Conservation (phyloP, 1,140 invertebrate species). For the Drosophila takahashii region DNA sequence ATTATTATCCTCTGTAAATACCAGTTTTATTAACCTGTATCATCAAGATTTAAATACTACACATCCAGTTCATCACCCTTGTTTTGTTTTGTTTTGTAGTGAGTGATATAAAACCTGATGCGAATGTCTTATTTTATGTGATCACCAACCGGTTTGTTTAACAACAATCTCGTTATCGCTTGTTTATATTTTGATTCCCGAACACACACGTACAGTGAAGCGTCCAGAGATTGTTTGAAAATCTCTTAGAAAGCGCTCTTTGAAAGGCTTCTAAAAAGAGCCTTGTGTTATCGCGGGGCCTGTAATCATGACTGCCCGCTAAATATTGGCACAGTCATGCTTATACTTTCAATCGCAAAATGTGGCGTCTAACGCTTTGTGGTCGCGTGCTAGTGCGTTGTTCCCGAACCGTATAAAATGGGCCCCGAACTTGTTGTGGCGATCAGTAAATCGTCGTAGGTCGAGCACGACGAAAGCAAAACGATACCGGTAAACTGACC, state of each 20-base stretch:
- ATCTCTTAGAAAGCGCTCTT: background rate
- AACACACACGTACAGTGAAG: background rate
- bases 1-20: too few species aligned
- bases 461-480: background rate
- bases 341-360: constrained; percentile 11
- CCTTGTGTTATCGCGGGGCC: constrained; percentile 5
- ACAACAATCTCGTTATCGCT: constrained; percentile 30
- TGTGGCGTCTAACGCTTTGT: background rate
- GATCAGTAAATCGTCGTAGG: background rate
- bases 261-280: background rate
- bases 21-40: too few species aligned
- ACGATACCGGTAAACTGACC: background rate
- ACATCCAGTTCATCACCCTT: too few species aligned
- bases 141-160: constrained; percentile 15
- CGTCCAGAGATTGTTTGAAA: background rate
- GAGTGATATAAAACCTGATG: background rate
- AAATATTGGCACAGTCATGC: constrained; percentile 3
- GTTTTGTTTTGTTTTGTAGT: background rate
- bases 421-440: background rate
- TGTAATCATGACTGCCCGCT: constrained; percentile 17
- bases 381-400: background rate
- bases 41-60: too few species aligned
- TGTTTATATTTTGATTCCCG: constrained; percentile 2
- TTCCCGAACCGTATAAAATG: constrained; percentile 4
- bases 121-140: background rate